A percentile compares a stretch with the other conserved stretches of the same genome.
These are phyloP conservation scores for Oscarella lobularis DNA, from an alignment of 37 sponge, comb jelly and placozoan species.

Conservation along the genomic window DNA sequence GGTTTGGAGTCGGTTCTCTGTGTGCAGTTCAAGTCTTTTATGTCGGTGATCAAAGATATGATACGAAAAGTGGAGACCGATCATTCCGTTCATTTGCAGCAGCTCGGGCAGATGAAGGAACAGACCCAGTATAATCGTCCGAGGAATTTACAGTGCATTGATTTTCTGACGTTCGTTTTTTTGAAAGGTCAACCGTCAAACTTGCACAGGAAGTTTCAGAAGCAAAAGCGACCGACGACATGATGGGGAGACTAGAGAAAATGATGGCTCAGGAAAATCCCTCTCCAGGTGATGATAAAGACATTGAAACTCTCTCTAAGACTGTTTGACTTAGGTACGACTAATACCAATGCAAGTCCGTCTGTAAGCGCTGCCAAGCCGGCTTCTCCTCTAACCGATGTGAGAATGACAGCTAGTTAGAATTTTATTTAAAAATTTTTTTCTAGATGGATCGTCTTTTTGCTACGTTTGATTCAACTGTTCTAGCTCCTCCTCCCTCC, in stretches of 20 bases:
- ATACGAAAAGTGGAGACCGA: conserved; percentile 45
- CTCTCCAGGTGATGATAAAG: neutral
- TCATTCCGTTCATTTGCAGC: conserved; percentile 41
- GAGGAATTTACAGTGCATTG: neutral
- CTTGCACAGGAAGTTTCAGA: conserved; percentile 48
- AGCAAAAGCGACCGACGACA: conserved; percentile 41
- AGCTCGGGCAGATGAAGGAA: conserved; percentile 69
- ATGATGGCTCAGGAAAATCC: conserved; percentile 10
- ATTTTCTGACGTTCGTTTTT: neutral
- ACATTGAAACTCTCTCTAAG: neutral
- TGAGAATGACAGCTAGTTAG: neutral
- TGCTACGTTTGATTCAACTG: too few species aligned
- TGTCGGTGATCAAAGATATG: conserved; percentile 57
- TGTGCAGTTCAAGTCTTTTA: conserved; percentile 58
- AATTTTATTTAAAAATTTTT: neutral
- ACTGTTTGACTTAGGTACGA: neutral
- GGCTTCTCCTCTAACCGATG: neutral
- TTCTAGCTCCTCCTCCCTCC: too few species aligned
- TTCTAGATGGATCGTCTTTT: too few species aligned
- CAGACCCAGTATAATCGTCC: conserved; percentile 44
- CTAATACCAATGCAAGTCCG: neutral
- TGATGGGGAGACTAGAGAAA: conserved; percentile 16
- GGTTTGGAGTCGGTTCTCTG: neutral
- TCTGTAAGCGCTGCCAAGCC: neutral
- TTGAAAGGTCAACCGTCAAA: conserved; percentile 43